phyloP scores from a whole-genome alignment of 2,888 invertebrate genomes.

The Himalopsyche anomala region DNA sequence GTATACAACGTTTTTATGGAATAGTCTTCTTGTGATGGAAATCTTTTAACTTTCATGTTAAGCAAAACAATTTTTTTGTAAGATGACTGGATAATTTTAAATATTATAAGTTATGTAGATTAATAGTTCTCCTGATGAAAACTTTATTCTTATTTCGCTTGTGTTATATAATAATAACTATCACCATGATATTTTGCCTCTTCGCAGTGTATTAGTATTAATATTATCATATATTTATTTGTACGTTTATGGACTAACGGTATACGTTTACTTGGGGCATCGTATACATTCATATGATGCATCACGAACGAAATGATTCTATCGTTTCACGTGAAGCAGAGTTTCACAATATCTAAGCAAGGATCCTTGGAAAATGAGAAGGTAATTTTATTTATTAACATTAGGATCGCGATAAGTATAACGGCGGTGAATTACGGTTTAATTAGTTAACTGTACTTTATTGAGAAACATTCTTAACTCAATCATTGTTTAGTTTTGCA shows the following conservation, averaged over 20 bases:
- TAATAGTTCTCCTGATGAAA: no score
- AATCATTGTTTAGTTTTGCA: neutral
- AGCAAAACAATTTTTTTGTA: no score
- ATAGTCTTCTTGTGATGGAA: no score
- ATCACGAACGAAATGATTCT: slow-evolving; percentile 13
- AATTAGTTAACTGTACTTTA: neutral
- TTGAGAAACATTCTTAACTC: neutral
- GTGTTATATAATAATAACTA: no score
- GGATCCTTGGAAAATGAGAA: slow-evolving; percentile 50
- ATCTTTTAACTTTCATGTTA: no score
- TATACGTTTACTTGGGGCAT: neutral
- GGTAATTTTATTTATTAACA: slow-evolving; percentile 36
- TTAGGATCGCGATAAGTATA: neutral
- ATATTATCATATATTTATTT: no score
- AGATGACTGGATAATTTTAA: no score
- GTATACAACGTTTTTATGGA: no score
- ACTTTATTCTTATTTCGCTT: no score
- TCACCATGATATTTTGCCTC: no score
- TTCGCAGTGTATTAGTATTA: no score
- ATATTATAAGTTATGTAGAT: no score
- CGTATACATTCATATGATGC: neutral
- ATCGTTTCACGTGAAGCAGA: neutral
- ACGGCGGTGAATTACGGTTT: neutral
- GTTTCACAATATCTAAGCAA: slow-evolving; percentile 49
- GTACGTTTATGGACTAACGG: neutral